Evolutionary conservation across 2,113 vertebrate genomes (phyloP), one percentile per base, ranked within the genome.

Genomic region (Ceyx melanurus): DNA sequence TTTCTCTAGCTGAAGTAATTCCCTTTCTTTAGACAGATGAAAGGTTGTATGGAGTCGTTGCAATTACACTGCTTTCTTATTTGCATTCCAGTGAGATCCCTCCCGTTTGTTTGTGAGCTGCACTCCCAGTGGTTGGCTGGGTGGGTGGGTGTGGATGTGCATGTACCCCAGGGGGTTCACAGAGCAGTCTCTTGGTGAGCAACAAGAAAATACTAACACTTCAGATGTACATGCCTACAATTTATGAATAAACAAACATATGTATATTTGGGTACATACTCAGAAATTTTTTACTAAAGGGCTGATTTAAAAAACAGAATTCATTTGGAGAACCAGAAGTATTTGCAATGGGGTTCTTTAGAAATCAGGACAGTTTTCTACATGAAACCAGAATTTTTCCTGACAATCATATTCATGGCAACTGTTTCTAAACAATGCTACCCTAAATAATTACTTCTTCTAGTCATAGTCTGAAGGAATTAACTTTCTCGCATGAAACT

Each of bases 331-430:
- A 57, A 54, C 11, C 16, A 48, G 43, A 84, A 76, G 77, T 83
- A 12, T 54, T 2, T 6, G 2, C 8, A 64, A 11, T 29, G 10
- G 5, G 5, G 0, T 9, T 56, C 7, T 73, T 56, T 31, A 18
- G 40, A 85, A 74, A 21, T 51, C 23, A 60, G 13, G 10, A 50
- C 2, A 35, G 3, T 58, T 58, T 58, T 51, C 64, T 48, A 35
- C 8, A 33, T 56, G 16, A 87, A 60, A 58, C 10, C 14, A 51
- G n/a, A 80, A 13, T 33, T 50, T 65, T 43, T 20, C 25, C 17
- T 81, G 25, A 26, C 11, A 26, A 43, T 26, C 12, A 40, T 48
- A 54, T 20, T 73, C 31, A 60, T 8, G 31, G 8, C 13, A 33
- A 33, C 10, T 40, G 40, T 10, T 46, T 40, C 70, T 61, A 53